Conservation (phyloP, 2,797 vertebrate species). For the Xerus rutilus region DNA sequence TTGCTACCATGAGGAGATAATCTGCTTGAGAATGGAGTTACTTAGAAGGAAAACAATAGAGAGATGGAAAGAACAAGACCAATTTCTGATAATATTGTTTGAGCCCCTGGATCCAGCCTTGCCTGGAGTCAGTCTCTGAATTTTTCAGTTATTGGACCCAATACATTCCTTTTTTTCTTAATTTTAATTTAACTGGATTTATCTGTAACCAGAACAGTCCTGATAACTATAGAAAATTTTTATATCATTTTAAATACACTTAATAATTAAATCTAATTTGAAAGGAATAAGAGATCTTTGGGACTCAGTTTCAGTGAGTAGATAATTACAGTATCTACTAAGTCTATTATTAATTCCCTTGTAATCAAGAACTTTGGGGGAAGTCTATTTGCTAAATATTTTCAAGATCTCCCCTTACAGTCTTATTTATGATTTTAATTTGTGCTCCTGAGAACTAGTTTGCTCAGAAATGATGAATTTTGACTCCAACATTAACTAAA, state of each 20-base stretch:
- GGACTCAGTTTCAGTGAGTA: constrained; percentile 23
- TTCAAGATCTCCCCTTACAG: constrained; percentile 49
- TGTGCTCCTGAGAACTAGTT: constrained; percentile 64
- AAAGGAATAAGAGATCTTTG: constrained; percentile 56
- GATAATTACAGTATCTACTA: constrained; percentile 47
- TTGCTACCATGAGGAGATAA: neutral
- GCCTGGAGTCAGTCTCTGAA: neutral
- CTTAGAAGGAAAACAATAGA: constrained; percentile 42
- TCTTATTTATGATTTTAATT: constrained; percentile 71
- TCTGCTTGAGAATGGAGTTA: neutral
- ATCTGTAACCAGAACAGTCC: neutral
- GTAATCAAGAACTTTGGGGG: constrained; percentile 39
- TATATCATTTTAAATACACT: constrained; percentile 55
- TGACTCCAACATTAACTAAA: constrained; percentile 35
- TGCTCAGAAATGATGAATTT: constrained; percentile 42
- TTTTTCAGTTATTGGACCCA: constrained; percentile 55
- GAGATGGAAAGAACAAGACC: constrained; percentile 33
- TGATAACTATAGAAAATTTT: constrained; percentile 32
- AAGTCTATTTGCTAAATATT: constrained; percentile 59
- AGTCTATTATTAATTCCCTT: constrained; percentile 49
- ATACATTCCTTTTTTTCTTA: constrained; percentile 57
- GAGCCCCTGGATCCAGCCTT: constrained; percentile 17
- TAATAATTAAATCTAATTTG: constrained; percentile 59
- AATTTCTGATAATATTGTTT: constrained; percentile 21
- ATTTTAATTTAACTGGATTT: constrained; percentile 48